Percentiles rank a stretch among this genome's conserved stretches.
These are phyloP conservation scores for Mactra quadrangularis DNA, from an alignment of 1,140 invertebrate genomes.

Conservation along the genomic window DNA sequence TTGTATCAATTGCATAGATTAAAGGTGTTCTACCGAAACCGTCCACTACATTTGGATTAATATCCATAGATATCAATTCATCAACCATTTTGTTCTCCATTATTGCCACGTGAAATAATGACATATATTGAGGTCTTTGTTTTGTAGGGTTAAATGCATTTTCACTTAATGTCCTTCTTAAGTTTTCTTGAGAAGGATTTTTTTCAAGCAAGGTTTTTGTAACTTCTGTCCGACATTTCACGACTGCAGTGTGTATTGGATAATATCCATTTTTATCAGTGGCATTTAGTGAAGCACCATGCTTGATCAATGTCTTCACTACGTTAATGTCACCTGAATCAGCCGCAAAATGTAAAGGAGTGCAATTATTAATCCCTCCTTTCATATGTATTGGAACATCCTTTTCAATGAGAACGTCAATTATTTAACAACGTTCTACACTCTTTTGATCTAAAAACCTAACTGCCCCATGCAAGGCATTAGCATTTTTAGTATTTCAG, in stretches of 20 bases:
- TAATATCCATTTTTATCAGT: not conserved
- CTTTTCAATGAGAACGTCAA: not conserved
- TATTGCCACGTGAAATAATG: conserved; percentile 1
- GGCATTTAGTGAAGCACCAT: not conserved
- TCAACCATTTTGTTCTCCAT: not conserved
- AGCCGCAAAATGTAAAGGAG: not conserved
- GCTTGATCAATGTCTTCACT: not conserved
- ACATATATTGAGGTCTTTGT: not conserved
- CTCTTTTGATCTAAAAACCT: too few relatives aligned
- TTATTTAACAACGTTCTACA: not conserved
- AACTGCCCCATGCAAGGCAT: not conserved
- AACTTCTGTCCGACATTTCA: not conserved
- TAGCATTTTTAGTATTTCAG: not conserved
- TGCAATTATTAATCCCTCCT: not conserved
- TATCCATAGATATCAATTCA: not conserved
- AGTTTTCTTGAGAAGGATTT: not conserved
- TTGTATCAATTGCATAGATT: not conserved
- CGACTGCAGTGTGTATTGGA: not conserved
- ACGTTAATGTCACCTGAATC: not conserved
- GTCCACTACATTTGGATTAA: not conserved
- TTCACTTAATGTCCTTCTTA: not conserved
- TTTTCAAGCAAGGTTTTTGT: not conserved
- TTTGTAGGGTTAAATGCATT: too few relatives aligned
- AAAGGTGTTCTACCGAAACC: not conserved
- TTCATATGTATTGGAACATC: not conserved